These are phyloP conservation scores for Propithecus deckenii DNA, from an alignment of 2,797 vertebrate species.

Conservation along the genomic window DNA sequence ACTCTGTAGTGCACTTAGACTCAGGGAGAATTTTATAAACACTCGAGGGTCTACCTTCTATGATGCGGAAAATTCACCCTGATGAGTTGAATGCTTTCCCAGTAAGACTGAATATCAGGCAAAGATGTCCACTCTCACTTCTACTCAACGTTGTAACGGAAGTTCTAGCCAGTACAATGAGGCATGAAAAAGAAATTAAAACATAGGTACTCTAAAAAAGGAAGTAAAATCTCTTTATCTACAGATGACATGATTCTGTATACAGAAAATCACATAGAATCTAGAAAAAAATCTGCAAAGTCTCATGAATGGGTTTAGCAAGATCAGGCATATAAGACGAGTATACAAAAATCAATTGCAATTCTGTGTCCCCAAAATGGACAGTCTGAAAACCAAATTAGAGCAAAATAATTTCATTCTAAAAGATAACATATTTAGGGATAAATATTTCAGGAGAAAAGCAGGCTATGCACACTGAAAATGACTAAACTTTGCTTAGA, in stretches of 20 bases:
- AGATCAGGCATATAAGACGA: neutral
- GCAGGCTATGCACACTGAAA: neutral
- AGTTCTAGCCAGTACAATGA: too few species aligned
- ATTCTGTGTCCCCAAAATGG: neutral
- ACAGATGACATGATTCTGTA: neutral
- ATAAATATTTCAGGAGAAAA: neutral
- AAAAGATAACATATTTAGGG: neutral
- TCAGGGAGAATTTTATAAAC: too few species aligned
- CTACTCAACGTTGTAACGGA: fast-evolving
- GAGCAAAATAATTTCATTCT: neutral
- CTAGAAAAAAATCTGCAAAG: neutral
- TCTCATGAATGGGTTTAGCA: neutral
- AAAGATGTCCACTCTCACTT: too few species aligned
- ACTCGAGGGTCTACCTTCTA: fast-evolving
- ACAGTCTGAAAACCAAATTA: neutral
- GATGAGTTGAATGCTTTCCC: neutral
- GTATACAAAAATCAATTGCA: neutral
- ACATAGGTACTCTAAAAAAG: neutral
- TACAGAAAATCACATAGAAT: neutral
- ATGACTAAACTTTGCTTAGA: neutral
- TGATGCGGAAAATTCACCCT: neutral
- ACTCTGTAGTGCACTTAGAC: fast-evolving
- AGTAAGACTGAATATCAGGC: fast-evolving
- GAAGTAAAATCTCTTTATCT: neutral
- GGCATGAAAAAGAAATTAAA: neutral